Evolutionary conservation across 2,797 vertebrate genomes (phyloP), one percentile per base, ranked within the genome.

Genomic region (Poecilia wingei): DNA sequence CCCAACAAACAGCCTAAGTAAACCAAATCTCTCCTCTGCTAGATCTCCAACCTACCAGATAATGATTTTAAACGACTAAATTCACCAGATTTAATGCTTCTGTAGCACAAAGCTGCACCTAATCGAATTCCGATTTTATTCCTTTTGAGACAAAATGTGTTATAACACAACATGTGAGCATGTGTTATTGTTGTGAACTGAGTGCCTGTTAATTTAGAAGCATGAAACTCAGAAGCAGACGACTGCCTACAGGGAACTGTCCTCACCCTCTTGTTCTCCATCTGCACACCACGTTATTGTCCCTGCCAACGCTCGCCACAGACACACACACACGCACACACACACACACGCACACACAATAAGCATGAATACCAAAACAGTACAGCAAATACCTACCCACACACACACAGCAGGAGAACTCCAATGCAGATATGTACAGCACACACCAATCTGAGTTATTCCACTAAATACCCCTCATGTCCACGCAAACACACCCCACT

Each of bases 221-320:
- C 84, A 86, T 85, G 87, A 84, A 71, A 83, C 79, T 82, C 70
- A 82, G 79, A 83, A 88, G 88, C 88, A 90, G 91, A 93, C 86
- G 72, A 90, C 81, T 70, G 91, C 92, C 95, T 87, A 91, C 94
- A 90, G 95, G 89, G 87, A 94, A 91, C 76, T 92, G 94, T 95
- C 92, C 92, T 93, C 89, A 86, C 93, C 92, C 89, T 89, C 87
- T 84, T 80, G 82, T 85, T 84, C 84, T 93, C 95, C 96, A 96
- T 96, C 96, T 96, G 96, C 84, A 92, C 89, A 91, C 81, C 53
- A 80, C 82, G 82, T 81, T 86, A 72, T 83, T 85, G 82, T 90
- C 88, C 83, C 73, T 83, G 83, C 88, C 91, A 93, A 84, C 68
- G 79, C 78, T 75, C 43, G 74, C 77, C 80, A 81, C 47, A 84